A percentile compares a stretch with the other conserved stretches of the same genome.
Evolutionary conservation across 2,797 vertebrate genomes (phyloP).

Genomic region (Alouatta caraya): DNA sequence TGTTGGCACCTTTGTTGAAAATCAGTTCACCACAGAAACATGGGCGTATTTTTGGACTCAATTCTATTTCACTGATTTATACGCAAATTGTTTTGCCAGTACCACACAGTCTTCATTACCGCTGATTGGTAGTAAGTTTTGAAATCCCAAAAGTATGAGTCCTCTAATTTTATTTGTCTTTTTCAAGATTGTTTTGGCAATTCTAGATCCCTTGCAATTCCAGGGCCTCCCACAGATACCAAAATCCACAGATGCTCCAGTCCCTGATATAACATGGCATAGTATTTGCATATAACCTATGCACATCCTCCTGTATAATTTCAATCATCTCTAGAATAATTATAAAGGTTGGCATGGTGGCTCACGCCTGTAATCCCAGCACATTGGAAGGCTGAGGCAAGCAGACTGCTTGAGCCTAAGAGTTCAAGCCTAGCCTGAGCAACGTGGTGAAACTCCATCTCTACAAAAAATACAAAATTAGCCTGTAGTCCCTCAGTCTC

Average conservation of each 20-base stretch:
- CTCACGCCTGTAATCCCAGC: no score
- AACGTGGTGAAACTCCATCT: no score
- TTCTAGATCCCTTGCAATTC: neutral
- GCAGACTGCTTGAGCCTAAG: no score
- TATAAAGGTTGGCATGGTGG: no score
- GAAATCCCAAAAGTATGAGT: neutral
- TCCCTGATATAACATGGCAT: neutral
- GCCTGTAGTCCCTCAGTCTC: neutral
- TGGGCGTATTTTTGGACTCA: neutral
- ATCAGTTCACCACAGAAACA: neutral
- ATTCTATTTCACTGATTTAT: fast-evolving
- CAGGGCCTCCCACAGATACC: neutral
- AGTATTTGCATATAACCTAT: neutral
- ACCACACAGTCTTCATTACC: neutral
- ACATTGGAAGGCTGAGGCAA: no score
- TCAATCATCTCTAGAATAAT: neutral
- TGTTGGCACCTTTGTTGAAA: neutral
- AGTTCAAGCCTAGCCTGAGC: no score
- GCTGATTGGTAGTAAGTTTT: neutral
- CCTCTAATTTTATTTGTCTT: neutral
- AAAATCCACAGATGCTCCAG: neutral
- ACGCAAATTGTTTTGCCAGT: neutral
- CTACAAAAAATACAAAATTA: no score
- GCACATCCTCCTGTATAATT: neutral
- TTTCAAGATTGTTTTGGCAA: neutral